Evolutionary conservation across 92 coral and sea anemone genomes (phyloP), one percentile per base, ranked within the genome.

Genomic region (Diadumene lineata): DNA sequence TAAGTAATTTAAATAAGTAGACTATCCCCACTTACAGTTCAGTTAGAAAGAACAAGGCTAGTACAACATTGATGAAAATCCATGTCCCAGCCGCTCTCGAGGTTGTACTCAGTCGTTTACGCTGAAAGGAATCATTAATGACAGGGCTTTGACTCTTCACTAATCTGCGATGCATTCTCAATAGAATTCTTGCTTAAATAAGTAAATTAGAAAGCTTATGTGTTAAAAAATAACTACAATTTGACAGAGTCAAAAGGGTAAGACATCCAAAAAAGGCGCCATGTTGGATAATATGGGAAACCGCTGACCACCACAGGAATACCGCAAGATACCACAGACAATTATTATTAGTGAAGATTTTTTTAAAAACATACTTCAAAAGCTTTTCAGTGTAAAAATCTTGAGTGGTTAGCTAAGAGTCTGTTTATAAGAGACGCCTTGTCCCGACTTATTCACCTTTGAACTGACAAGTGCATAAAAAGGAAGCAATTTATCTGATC

Each of bases 31-130:
- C 98, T 81, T 66, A 94, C 94, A 94, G 76, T 67, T 94, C 98
- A 0, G 90, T 70, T 63, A 82, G 72, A 48, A 89, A 83, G 31
- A 87, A 88, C 23, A 82, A 79, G 19, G 92, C 97, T 22, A 94
- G 73, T 38, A 85, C 56, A 24, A 94, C 72, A 77, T 94, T 90
- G 21, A 94, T 88, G 22, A 88, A 74, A 13, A 89, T 86, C 98
- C 98, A 94, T 31, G 93, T 86, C 84, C 92, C 82, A 0, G 92
- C 98, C 48, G 88, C 84, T 23, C 92, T 93, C 19, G 96, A 90
- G 29, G 76, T 76, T 48, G 70, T 90, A 57, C 84, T 90, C 72
- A 90, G 65, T 57, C 87, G 92, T 61, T 70, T 81, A 17, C 96
- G 83, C 1, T 84, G 89, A 65, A 79, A 90, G 22, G 92, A 75